These are phyloP conservation scores for Ganaspis sp. DNA, from an alignment of 1,140 invertebrate species.

Conservation along the genomic window DNA sequence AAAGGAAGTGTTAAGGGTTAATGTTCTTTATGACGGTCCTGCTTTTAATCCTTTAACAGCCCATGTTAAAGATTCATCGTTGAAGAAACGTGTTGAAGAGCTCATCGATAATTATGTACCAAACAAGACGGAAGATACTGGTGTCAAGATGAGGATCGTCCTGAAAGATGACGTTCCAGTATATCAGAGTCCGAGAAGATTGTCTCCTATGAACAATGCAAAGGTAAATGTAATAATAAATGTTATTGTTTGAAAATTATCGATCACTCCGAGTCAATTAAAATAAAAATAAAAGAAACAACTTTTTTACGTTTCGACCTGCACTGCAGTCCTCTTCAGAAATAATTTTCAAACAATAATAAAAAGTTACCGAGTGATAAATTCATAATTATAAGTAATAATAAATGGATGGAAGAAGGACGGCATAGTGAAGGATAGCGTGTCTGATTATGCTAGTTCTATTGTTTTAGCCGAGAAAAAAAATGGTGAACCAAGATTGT, in stretches of 20 bases:
- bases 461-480: constrained; percentile 74
- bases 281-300: no score
- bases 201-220: constrained; percentile 20
- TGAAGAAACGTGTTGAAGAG: neutral
- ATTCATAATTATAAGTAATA: no score
- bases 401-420: constrained; percentile 38
- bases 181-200: constrained; percentile 33
- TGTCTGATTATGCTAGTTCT: constrained; percentile 71
- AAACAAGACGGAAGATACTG: constrained; percentile 36
- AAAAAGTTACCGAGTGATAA: no score
- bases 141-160: constrained; percentile 40
- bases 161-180: constrained; percentile 42
- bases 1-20: constrained; percentile 31
- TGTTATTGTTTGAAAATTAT: no score
- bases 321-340: no score
- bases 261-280: no score
- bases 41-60: constrained; percentile 21
- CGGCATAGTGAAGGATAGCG: constrained; percentile 53
- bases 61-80: constrained; percentile 22
- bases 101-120: constrained; percentile 40
- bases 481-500: constrained; percentile 66
- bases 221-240: constrained; percentile 33
- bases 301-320: no score
- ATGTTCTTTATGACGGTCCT: constrained; percentile 32
- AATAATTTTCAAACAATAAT: no score